Evolutionary conservation across 2,113 vertebrate species (phyloP), one percentile per base, ranked within the genome.

Genomic region (Dolichotis patagonum): DNA sequence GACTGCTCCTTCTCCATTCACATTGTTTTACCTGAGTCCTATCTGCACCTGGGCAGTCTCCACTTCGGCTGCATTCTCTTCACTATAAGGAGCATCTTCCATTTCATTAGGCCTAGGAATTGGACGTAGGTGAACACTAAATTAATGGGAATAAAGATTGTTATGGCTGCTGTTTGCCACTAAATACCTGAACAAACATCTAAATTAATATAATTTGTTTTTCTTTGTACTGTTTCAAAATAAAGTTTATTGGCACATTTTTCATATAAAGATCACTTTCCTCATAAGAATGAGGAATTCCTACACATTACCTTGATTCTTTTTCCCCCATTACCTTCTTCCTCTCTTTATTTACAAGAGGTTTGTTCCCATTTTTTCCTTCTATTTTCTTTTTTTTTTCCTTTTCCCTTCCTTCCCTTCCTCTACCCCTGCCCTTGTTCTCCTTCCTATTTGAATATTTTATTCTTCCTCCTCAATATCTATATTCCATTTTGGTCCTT

Each of bases 1-100:
- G 16, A 0, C 1, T 1, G 3, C n/a, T 20, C 30, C 38, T 65
- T 0, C 41, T 20, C 94, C 30, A 43, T 5, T 62, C 24, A 41
- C 14, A 0, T 26, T 10, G 43, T 98, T 96, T 81, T 96, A 99
- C 99, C 99, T 99, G 90, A 99, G 98, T 93, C 98, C 99, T 93
- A 98, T 97, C 97, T 99, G 99, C 96, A 99, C 98, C 98, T 99
- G 99, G 95, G 98, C 98, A 20, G 98, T 96, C 91, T 99, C 99
- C 63, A 98, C 67, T 46, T 86, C 0, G 16, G 97, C 52, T 5
- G 88, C 28, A 14, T 99, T 99, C 54, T 99, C 99, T 97, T 99
- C 99, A 41, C 97, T 91, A 56, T 97, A 99, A 0, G 97, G 60
- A 35, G 38, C 10, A 32, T 99, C 99, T 91, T 99, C 99, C 0